A percentile compares a stretch with the other conserved stretches of the same genome.
phyloP scores from a whole-genome alignment of 64 coral and sea anemone genomes.

The Stichodactyla helianthus region DNA sequence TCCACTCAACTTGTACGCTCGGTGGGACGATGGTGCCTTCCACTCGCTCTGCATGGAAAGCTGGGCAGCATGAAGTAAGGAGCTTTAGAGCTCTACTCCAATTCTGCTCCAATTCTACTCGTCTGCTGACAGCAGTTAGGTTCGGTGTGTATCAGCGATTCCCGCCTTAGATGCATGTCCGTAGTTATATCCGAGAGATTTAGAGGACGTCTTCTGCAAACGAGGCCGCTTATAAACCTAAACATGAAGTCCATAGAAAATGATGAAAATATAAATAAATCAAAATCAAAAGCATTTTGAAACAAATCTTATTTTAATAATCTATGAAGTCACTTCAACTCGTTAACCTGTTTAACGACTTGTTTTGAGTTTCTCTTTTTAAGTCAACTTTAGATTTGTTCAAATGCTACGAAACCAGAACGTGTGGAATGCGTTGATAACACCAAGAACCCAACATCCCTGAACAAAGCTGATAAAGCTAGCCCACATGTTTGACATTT shows the following conservation, averaged over 20 bases:
- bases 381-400: background rate
- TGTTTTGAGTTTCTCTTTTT: background rate
- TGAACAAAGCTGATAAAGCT: slow-evolving; percentile 8
- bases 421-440: background rate
- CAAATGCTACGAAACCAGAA: background rate
- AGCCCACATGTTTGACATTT: background rate
- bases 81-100: background rate
- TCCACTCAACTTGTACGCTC: too few species aligned
- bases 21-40: too few species aligned
- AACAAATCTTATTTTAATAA: background rate
- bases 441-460: background rate
- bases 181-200: background rate
- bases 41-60: too few species aligned
- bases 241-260: background rate
- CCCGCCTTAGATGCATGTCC: background rate
- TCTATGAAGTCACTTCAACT: background rate
- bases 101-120: too few species aligned
- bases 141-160: too few species aligned
- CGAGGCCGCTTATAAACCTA: background rate
- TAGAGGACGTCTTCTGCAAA: background rate
- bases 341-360: background rate
- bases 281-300: background rate
- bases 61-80: too few species aligned
- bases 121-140: background rate
- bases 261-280: background rate